Conservation (phyloP, 2,888 invertebrate genomes). For the Limnephilus marmoratus region DNA sequence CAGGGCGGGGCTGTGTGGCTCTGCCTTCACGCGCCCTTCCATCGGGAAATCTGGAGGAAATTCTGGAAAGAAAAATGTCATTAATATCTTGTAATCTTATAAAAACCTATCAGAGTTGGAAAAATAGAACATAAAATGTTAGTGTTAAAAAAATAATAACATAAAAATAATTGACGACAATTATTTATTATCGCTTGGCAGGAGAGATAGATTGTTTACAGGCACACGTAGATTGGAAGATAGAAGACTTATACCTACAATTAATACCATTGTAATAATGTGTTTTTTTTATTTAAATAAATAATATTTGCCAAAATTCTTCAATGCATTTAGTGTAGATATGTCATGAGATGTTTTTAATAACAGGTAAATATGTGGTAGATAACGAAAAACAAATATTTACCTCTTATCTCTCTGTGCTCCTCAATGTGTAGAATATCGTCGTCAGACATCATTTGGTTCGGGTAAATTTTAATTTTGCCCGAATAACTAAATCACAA, state of each 20-base stretch:
- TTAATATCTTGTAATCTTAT: background rate
- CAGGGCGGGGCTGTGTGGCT: conserved; percentile 78
- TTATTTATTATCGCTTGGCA: background rate
- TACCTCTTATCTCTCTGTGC: conserved; percentile 60
- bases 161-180: background rate
- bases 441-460: conserved; percentile 59
- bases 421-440: conserved; percentile 60
- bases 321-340: background rate
- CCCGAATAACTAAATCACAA: conserved; percentile 26
- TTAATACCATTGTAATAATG: background rate
- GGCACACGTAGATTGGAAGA: too few species aligned
- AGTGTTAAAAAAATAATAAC: background rate
- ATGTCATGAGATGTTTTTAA: background rate
- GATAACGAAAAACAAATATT: conserved; percentile 12
- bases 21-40: conserved; percentile 79
- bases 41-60: conserved; percentile 79
- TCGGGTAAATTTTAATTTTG: conserved; percentile 38
- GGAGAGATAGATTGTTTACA: too few species aligned
- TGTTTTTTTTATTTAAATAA: background rate
- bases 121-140: background rate
- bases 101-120: background rate
- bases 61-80: conserved; percentile 71
- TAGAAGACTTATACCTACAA: too few species aligned
- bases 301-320: background rate
- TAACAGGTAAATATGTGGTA: background rate